Percentiles rank a stretch among this genome's conserved stretches.
These are phyloP conservation scores for Ailurus styani DNA, from an alignment of 2,113 vertebrate genomes.

Conservation along the genomic window DNA sequence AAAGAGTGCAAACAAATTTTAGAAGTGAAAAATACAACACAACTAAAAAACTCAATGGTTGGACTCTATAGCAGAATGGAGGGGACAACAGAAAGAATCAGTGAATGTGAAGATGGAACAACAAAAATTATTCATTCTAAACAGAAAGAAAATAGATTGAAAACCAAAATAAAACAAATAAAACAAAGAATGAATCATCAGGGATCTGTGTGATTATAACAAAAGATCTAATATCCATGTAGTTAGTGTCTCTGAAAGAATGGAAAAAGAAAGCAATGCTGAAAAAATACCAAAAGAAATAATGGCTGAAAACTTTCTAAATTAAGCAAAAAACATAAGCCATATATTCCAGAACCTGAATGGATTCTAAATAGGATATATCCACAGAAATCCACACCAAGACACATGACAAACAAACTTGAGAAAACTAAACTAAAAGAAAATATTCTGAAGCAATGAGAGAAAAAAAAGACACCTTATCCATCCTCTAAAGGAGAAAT, in stretches of 20 bases:
- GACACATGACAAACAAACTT: neutral
- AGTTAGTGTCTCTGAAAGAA: neutral
- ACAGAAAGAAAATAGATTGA: neutral
- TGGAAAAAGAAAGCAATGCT: neutral
- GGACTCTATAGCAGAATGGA: neutral
- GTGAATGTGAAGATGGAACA: neutral
- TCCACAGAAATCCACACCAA: neutral
- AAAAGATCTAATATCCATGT: neutral
- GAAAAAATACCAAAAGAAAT: neutral
- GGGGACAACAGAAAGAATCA: neutral
- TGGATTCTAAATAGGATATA: neutral
- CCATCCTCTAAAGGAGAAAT: neutral
- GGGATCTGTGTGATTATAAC: neutral
- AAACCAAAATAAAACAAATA: neutral
- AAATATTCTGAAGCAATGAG: neutral
- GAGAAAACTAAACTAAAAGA: neutral
- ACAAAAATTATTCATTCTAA: neutral
- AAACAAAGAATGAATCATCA: neutral
- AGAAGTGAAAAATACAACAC: neutral
- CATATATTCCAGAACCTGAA: neutral
- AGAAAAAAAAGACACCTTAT: neutral
- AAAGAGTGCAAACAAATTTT: neutral
- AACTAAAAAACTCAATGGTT: neutral
- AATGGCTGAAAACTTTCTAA: neutral
- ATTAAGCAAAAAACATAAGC: neutral